phyloP scores from a whole-genome alignment of 2,888 invertebrate species.

The Meliscaeva auricollis region DNA sequence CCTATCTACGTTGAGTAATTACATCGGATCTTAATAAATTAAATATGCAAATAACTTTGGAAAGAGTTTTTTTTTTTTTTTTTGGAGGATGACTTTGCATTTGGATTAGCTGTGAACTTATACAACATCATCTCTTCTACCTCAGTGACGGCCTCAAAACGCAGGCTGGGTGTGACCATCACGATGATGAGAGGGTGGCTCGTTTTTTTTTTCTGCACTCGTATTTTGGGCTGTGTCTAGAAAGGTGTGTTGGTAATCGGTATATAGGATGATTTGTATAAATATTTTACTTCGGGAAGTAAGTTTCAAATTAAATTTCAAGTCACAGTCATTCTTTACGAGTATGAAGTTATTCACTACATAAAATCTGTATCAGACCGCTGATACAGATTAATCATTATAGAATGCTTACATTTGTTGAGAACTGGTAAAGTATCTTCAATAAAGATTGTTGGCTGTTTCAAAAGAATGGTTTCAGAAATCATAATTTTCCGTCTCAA shows the following conservation, averaged over 20 bases:
- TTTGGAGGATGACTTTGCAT: conserved; percentile 68
- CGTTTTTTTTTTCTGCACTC: not conserved
- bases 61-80: conserved; percentile 52
- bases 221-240: not conserved
- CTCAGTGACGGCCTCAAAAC: not conserved
- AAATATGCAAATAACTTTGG: conserved; percentile 75
- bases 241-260: not conserved
- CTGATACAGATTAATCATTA: not conserved
- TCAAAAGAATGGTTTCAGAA: no score
- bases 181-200: not conserved
- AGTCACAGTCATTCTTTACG: conserved; percentile 45
- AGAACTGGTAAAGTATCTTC: no score
- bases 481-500: no score
- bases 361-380: not conserved
- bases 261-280: not conserved
- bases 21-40: conserved; percentile 76
- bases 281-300: not conserved
- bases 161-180: conserved; percentile 19
- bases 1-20: conserved; percentile 70
- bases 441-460: no score
- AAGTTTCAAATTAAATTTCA: conserved; percentile 47
- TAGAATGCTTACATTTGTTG: no score
- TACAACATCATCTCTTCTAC: not conserved
- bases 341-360: not conserved
- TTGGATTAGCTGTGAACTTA: conserved; percentile 66